Evolutionary conservation across 1,140 invertebrate species (phyloP).

Genomic region (Metaphire vulgaris): DNA sequence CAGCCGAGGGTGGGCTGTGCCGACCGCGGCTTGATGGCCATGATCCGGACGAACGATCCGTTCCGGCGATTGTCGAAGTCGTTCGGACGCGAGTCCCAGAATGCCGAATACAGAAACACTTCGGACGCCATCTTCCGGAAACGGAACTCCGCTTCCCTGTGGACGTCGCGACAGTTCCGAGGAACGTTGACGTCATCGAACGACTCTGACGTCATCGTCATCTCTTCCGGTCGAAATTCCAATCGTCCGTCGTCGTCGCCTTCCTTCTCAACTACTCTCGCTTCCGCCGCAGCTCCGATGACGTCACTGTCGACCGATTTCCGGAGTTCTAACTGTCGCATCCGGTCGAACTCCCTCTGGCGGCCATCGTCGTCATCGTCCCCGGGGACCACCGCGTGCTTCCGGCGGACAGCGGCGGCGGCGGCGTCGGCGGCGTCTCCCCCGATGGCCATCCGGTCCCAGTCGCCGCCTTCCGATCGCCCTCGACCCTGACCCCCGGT

Average conservation of each 20-base stretch:
- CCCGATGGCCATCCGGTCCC: not conserved
- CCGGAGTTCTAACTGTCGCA: too few species aligned
- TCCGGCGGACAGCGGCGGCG: too few species aligned
- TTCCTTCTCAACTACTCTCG: too few species aligned
- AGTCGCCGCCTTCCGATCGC: too few species aligned
- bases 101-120: constrained; percentile 20
- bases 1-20: constrained; percentile 8
- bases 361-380: too few species aligned
- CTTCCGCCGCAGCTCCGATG: too few species aligned
- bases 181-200: not conserved
- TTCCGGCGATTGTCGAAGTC: constrained; percentile 27
- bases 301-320: too few species aligned
- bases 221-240: not conserved
- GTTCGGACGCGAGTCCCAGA: constrained; percentile 23
- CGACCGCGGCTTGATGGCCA: constrained; percentile 1
- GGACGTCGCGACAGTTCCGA: not conserved
- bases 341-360: too few species aligned
- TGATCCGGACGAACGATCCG: constrained; percentile 23
- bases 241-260: not conserved
- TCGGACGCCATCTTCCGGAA: not conserved
- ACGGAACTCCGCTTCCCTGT: not conserved
- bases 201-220: not conserved
- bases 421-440: not conserved
- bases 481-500: not conserved
- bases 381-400: too few species aligned